A percentile compares a stretch with the other conserved stretches of the same genome.
phyloP scores from a whole-genome alignment of 2,797 vertebrate genomes.

The Girardinus metallicus region DNA sequence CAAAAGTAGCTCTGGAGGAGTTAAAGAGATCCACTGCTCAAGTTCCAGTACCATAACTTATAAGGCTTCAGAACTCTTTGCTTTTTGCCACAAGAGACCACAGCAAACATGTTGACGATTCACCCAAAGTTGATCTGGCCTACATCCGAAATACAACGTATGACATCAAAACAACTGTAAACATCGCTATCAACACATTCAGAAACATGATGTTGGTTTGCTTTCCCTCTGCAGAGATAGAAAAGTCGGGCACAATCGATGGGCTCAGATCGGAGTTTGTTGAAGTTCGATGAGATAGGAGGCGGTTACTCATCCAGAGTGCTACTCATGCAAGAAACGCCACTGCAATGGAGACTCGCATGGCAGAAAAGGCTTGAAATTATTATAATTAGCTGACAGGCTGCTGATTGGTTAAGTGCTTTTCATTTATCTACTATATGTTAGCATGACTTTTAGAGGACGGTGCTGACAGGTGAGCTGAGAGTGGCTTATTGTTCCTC shows the following conservation, averaged over 20 bases:
- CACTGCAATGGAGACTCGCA: slow-evolving; percentile 1
- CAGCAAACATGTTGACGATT: not conserved
- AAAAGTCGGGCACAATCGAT: not conserved
- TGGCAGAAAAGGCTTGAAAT: slow-evolving; percentile 49
- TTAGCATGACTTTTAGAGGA: slow-evolving; percentile 53
- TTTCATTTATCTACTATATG: slow-evolving; percentile 71
- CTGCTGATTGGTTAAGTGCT: slow-evolving; percentile 74
- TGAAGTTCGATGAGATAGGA: not conserved
- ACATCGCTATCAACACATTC: not conserved
- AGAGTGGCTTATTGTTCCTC: slow-evolving; percentile 51
- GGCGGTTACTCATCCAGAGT: not conserved
- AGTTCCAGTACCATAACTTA: not conserved
- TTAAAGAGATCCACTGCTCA: not conserved
- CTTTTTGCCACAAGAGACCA: not conserved
- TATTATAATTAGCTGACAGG: slow-evolving; percentile 70
- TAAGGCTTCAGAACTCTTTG: not conserved
- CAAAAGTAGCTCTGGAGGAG: not conserved
- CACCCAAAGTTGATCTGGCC: not conserved
- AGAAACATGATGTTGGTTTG: not conserved
- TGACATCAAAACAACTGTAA: not conserved
- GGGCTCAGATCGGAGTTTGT: not conserved
- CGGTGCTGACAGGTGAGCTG: slow-evolving; percentile 68
- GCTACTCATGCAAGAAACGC: not conserved
- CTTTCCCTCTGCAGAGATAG: not conserved
- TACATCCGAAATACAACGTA: not conserved